A percentile compares a stretch with the other conserved stretches of the same genome.
Conservation (phyloP, 2,113 vertebrate genomes). For the Cottus gobio region DNA sequence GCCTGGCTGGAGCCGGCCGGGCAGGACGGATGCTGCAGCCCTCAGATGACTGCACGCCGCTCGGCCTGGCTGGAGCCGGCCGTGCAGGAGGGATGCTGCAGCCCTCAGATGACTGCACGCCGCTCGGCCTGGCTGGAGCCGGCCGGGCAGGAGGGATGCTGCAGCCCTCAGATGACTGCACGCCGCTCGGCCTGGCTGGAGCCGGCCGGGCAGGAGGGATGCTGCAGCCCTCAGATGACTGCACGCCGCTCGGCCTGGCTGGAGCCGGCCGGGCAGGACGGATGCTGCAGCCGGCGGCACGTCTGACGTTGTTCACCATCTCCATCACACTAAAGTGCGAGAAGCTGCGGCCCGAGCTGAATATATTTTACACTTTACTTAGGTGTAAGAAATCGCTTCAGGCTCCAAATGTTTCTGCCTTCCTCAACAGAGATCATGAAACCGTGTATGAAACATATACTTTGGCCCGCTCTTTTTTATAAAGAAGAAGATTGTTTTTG, state of each 20-base stretch:
- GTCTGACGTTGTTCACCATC: no score
- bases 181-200: no score
- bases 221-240: no score
- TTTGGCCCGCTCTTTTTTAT: neutral
- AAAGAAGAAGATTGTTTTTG: neutral
- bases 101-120: no score
- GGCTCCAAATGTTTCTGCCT: conserved; percentile 13
- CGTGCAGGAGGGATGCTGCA: conserved; percentile 22
- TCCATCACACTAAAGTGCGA: conserved; percentile 12
- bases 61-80: conserved; percentile 54
- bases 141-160: no score
- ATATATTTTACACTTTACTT: conserved; percentile 34
- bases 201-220: no score
- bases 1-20: conserved; percentile 51
- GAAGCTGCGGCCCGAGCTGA: conserved; percentile 5
- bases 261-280: no score
- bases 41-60: conserved; percentile 56
- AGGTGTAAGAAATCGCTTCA: neutral
- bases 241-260: no score
- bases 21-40: conserved; percentile 44
- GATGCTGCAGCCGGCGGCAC: conserved; percentile 29
- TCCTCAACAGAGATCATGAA: conserved; percentile 15
- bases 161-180: no score
- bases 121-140: no score
- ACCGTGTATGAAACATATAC: neutral